Percentiles rank a stretch among this genome's conserved stretches.
Conservation (phyloP, 2,113 vertebrate genomes). For the Misgurnus anguillicaudatus region DNA sequence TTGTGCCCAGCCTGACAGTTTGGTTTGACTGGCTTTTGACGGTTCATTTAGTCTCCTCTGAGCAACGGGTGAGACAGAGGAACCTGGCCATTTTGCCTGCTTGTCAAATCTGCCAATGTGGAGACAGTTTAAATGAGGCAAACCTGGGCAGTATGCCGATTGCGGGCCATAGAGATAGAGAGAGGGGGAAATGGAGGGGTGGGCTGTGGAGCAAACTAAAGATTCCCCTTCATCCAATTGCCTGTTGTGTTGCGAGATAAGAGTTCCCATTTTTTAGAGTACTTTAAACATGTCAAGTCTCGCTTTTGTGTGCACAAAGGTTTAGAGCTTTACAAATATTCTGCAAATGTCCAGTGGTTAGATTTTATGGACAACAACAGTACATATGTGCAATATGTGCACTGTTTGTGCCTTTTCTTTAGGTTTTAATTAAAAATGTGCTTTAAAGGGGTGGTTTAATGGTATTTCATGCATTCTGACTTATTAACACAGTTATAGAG, state of each 20-base stretch:
- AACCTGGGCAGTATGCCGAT: slow-evolving; percentile 58
- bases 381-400: background rate
- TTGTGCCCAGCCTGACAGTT: slow-evolving; percentile 40
- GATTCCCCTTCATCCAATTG: slow-evolving; percentile 18
- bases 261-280: slow-evolving; percentile 6
- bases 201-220: slow-evolving; percentile 11
- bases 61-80: slow-evolving; percentile 43
- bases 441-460: too few species aligned
- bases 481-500: too few species aligned
- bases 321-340: background rate
- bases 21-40: slow-evolving; percentile 50
- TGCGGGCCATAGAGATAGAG: slow-evolving; percentile 40
- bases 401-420: too few species aligned
- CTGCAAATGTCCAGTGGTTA: background rate
- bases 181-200: slow-evolving; percentile 26
- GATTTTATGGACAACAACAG: background rate
- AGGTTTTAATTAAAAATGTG: too few species aligned
- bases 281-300: slow-evolving; percentile 23
- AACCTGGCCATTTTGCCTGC: slow-evolving; percentile 48
- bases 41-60: slow-evolving; percentile 60
- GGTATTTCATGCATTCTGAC: too few species aligned
- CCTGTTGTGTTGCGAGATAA: slow-evolving; percentile 17
- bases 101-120: slow-evolving; percentile 64
- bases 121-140: slow-evolving; percentile 65
- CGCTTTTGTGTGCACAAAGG: slow-evolving; percentile 1